Base-by-base conservation (phyloP, 2,113 vertebrate species). In the Bungarus multicinctus region DNA sequence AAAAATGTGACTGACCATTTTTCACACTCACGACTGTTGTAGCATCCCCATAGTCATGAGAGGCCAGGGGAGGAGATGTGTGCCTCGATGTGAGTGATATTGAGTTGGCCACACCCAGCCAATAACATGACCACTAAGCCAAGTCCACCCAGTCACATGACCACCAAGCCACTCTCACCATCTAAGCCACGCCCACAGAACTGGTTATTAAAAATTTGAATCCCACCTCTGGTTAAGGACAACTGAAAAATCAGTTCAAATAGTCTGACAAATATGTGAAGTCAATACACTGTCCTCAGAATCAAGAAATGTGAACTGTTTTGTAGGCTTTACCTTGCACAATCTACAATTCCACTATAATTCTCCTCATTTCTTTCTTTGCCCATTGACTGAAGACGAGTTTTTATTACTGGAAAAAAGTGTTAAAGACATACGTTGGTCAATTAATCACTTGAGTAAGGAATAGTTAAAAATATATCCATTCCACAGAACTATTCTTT, bases 311-410 rank as follows among this genome's bases (percentile, higher is more conserved):
- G 25, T 57, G 86, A 23, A 55, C 22, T 55, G 22, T n/a, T 90
- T 47, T 85, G 10, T 69, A 55, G 25, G 10, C 0, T 93, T 97
- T 97, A 99, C 98, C 98, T 98, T 97, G 98, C 97, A 69, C 98
- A 99, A 97, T 99, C 98, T 89, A 96, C 97, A 94, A 99, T 98
- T 90, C 98, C 98, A 0, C 96, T 97, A 95, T 99, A 99, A 0
- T 97, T 98, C 96, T 99, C 98, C 89, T 98, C 98, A 43, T 98
- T 96, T 94, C 97, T 96, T 0, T 98, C 98, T 1, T 98, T 98
- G 95, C 97, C 98, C 85, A 98, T 97, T 0, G 98, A 98, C 96
- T 99, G 98, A 60, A 99, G 97, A 55, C 98, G 97, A 0, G 98
- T 99, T 96, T 98, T 99, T 93, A 99, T 98, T 97, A 99, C 98